Base-by-base conservation (phyloP, 2,113 vertebrate species). In the Scalopus aquaticus region DNA sequence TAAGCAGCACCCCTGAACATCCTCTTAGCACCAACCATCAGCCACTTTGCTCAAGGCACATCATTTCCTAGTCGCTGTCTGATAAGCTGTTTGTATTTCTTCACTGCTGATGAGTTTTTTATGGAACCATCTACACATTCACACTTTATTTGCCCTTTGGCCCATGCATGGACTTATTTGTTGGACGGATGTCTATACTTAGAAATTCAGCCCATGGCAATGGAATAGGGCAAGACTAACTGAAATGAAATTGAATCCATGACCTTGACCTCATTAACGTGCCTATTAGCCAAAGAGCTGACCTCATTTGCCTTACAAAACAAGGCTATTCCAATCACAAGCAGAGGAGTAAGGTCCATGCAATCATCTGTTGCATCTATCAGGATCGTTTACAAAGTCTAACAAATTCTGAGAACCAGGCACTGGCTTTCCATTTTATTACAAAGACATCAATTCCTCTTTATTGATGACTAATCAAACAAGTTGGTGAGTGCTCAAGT, bases 241-340 rank as follows among this genome's bases (percentile, higher is more conserved):
- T 76, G 84, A 94, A 88, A 65, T 84, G 24, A 30, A 90, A 84
- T 76, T 72, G 81, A 90, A 92, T 69, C 32, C 11, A 6, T 65
- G 80, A 76, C 26, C 88, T 83, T 90, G 76, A 80, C 70, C 51
- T 51, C n/a, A 35, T 82, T 87, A 79, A 60, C 94, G 58, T 70
- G n/a, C 13, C n/a, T 80, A 37, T 15, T 44, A 26, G 24, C 74
- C 11, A 49, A 74, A 67, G 44, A 84, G 88, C 51, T 32, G 85
- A 95, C 51, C 32, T n/a, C 13, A 16, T 76, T 89, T 93, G 20
- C 88, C 35, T 86, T 64, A 42, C 3, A 30, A 37, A 77, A 79
- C 16, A 30, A 19, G 62, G 32, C 22, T 37, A 15, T 64, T 92
- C 10, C 30, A 20, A 65, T 30, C 35, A 10, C 44, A n/a, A 51